Percentiles rank a stretch among this genome's conserved stretches.
Evolutionary conservation across 2,113 vertebrate genomes (phyloP).

Genomic region (Naja naja): DNA sequence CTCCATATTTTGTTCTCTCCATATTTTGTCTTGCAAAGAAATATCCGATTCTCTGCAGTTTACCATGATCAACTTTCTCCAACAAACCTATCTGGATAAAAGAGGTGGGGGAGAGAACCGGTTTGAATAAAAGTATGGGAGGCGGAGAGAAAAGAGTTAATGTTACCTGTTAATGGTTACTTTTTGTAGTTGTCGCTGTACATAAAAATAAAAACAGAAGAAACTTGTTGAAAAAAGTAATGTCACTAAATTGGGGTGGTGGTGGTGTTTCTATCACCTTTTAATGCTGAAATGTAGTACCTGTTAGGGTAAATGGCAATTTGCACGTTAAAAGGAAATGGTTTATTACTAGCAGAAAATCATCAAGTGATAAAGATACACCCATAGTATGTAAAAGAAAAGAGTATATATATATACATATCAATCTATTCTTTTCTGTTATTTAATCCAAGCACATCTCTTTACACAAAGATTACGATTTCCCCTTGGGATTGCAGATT

Average conservation of each 20-base stretch:
- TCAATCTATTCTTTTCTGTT: slow-evolving; percentile 19
- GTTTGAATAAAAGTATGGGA: background rate
- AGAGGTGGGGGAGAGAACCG: background rate
- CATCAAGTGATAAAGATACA: slow-evolving; percentile 23
- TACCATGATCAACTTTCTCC: background rate
- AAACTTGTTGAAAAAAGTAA: slow-evolving; percentile 22
- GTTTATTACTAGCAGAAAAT: slow-evolving; percentile 24
- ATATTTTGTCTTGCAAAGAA: background rate
- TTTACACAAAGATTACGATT: background rate
- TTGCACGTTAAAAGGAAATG: background rate
- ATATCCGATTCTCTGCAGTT: background rate
- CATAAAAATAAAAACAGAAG: slow-evolving; percentile 20
- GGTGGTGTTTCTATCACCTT: slow-evolving; percentile 29
- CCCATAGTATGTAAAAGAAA: slow-evolving; percentile 22
- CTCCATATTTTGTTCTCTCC: background rate
- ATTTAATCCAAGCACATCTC: slow-evolving; percentile 31
- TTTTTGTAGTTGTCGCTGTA: background rate
- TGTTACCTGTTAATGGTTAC: background rate
- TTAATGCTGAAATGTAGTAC: background rate
- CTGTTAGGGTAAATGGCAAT: background rate
- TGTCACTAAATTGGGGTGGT: background rate
- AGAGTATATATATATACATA: slow-evolving; percentile 22
- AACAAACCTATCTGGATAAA: background rate
- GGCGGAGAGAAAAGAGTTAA: background rate
- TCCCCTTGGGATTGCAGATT: background rate